Evolutionary conservation across 2,888 invertebrate species (phyloP).

Genomic region (Callimorpha dominula): DNA sequence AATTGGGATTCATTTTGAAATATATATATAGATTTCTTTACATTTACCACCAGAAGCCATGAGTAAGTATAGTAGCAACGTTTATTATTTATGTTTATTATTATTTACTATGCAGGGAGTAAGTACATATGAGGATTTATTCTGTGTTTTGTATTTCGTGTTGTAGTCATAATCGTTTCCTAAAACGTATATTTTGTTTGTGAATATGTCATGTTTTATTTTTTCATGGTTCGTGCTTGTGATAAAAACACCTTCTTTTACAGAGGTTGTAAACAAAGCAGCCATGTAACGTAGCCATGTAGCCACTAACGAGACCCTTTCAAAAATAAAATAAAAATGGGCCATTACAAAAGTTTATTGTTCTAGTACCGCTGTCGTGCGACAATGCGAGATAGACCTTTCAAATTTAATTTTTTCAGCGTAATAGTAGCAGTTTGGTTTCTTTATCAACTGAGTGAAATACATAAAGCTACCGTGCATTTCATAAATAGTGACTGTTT

Average conservation of each 20-base stretch:
- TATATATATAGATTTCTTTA: too few species aligned
- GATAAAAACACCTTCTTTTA: constrained; percentile 69
- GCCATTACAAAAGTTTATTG: constrained; percentile 19
- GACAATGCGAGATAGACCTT: neutral
- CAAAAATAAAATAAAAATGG: constrained; percentile 30
- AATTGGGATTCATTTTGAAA: too few species aligned
- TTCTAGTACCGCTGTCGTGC: neutral
- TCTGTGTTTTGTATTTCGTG: too few species aligned
- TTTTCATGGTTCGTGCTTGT: constrained; percentile 30
- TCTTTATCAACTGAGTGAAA: neutral
- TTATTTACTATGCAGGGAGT: too few species aligned
- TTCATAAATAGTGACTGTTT: too few species aligned
- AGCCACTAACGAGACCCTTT: constrained; percentile 26
- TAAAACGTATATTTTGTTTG: neutral
- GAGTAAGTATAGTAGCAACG: too few species aligned
- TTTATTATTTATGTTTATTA: too few species aligned
- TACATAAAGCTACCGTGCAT: too few species aligned
- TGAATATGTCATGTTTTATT: neutral
- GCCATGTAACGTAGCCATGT: constrained; percentile 65
- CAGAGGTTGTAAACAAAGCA: constrained; percentile 69
- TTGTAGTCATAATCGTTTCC: neutral
- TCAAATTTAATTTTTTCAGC: neutral
- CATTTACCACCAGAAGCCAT: too few species aligned
- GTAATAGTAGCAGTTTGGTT: neutral
- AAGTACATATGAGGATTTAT: too few species aligned